These are phyloP conservation scores for Athene noctua DNA, from an alignment of 2,113 vertebrate genomes.

Conservation along the genomic window DNA sequence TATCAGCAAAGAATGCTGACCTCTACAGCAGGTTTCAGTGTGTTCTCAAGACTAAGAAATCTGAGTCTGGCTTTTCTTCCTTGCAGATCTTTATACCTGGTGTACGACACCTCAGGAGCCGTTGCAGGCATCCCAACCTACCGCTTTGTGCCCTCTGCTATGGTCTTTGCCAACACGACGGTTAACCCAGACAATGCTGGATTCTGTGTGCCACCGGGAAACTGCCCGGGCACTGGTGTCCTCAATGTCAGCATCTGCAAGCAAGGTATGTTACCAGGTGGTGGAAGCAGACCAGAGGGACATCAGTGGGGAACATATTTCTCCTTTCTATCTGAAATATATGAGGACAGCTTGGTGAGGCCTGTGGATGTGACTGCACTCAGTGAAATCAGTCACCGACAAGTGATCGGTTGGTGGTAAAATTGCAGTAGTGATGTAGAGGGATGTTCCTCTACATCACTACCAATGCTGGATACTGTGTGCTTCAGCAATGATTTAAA, in stretches of 20 bases:
- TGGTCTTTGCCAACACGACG: constrained; percentile 82
- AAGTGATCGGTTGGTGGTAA: background rate
- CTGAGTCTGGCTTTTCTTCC: background rate
- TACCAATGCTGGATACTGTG: too few species aligned
- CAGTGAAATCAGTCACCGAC: background rate
- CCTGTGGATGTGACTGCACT: background rate
- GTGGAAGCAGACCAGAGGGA: background rate
- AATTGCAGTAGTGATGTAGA: background rate
- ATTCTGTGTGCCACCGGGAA: constrained; percentile 87
- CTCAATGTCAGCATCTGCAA: constrained; percentile 90
- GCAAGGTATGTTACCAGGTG: constrained; percentile 73
- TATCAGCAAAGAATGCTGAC: background rate
- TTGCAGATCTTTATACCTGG: constrained; percentile 84
- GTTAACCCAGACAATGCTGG: constrained; percentile 88
- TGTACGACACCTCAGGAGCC: constrained; percentile 78
- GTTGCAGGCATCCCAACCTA: constrained; percentile 82
- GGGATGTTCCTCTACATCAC: background rate
- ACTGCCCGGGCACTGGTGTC: constrained; percentile 88
- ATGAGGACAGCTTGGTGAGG: background rate
- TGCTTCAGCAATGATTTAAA: background rate
- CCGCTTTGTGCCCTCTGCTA: constrained; percentile 83
- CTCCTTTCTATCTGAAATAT: background rate
- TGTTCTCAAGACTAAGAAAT: background rate
- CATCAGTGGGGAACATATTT: background rate
- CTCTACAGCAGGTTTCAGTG: background rate